Evolutionary conservation across 2,797 vertebrate species (phyloP).

Genomic region (Gymnodraco acuticeps): DNA sequence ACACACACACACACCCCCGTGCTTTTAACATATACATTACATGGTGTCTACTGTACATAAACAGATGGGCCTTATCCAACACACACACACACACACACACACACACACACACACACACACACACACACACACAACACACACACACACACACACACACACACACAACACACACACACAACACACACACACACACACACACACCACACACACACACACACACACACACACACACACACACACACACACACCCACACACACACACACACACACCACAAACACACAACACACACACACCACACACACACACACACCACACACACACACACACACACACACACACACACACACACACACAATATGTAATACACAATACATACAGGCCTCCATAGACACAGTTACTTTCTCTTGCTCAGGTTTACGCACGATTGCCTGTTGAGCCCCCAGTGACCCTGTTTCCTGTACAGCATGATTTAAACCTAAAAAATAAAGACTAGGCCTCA

Average conservation of each 20-base stretch:
- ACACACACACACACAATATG: neutral
- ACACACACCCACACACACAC: slow-evolving; percentile 15
- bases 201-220: neutral
- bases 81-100: too few species aligned
- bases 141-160: slow-evolving; percentile 8
- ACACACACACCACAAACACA: neutral
- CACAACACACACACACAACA: slow-evolving; percentile 22
- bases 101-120: neutral
- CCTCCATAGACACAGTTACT: neutral
- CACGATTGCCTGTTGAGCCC: neutral
- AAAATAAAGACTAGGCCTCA: too few species aligned
- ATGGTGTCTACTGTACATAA: too few species aligned
- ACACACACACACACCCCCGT: neutral
- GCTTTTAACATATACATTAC: too few species aligned
- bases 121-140: neutral
- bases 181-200: too few species aligned
- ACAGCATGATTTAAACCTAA: neutral
- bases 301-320: too few species aligned
- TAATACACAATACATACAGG: neutral
- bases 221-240: slow-evolving; percentile 9
- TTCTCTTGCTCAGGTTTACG: neutral
- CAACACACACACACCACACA: neutral
- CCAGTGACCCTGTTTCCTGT: neutral
- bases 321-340: too few species aligned
- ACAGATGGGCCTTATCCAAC: too few species aligned